Base-by-base conservation (phyloP, 2,888 invertebrate species). In the Melanchra persicariae region DNA sequence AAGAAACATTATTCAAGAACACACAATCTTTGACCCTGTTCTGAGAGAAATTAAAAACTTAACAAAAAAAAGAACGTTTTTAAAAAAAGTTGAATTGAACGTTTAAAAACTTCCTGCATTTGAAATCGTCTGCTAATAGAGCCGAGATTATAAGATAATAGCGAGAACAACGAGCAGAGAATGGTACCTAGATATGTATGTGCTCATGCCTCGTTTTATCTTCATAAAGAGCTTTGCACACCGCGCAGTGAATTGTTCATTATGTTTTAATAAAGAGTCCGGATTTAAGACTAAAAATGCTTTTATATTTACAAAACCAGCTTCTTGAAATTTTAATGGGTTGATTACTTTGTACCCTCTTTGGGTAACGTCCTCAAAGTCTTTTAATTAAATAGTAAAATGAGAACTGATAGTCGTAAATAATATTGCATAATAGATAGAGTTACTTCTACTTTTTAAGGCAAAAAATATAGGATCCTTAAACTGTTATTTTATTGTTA, bases 71-170 rank as follows among this genome's bases (percentile, higher is more conserved):
- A 15, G 8, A 64, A 40, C 12, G 4, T 24, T 54, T 0, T 7
- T n/a, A 37, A 34, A 12, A 19, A 59, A 59, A 40, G 22, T n/a
- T n/a, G n/a, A n/a, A n/a, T n/a, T 24, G 22, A 72, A 52, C 57
- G 19, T 54, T 78, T 52, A 52, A 58, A 57, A 66, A 26, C 17
- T 47, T 40, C 12, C 34, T 73, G 24, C 60, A 74, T 81, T 74
- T 61, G 7, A 70, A 66, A 61, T 40, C n/a, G 26, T 62, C 66
- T 49, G 43, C 37, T 62, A 81, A 67, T 64, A 75, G 43, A 34
- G n/a, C 24, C 17, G 37, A 64, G 69, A 78, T 65, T 81, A 81
- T 75, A 64, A 61, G 52, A 62, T 76, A 81, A 61, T n/a, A 51
- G 26, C 43, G 49, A 54, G 52, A 76, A 63, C 54, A 69, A 58